Conservation (phyloP, 2,113 vertebrate species). For the Coptodon bakossiorum region DNA sequence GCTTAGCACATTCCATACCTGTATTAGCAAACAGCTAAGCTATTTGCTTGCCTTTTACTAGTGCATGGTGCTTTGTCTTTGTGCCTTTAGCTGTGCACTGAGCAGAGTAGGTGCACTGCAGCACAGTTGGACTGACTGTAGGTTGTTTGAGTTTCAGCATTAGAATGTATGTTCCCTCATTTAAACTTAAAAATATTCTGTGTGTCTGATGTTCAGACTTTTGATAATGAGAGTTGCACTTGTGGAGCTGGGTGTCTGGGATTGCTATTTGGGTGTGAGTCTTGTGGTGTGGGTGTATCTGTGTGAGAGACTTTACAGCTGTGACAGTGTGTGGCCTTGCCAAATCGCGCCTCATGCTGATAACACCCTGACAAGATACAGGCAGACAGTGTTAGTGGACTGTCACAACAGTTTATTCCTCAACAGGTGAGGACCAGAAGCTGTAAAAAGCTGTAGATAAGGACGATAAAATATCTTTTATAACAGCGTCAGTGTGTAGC, state of each 20-base stretch:
- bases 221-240: neutral
- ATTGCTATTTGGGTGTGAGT: neutral
- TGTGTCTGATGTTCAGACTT: neutral
- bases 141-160: neutral
- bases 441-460: neutral
- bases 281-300: neutral
- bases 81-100: neutral
- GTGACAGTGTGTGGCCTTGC: conserved; percentile 64
- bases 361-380: conserved; percentile 65
- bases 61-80: neutral
- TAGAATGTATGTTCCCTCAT: neutral
- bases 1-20: conserved; percentile 91
- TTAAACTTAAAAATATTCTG: neutral
- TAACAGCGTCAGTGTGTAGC: neutral
- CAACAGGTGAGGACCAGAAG: conserved; percentile 11
- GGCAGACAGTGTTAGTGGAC: conserved; percentile 29
- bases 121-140: neutral
- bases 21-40: conserved; percentile 81
- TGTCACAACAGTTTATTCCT: conserved; percentile 24
- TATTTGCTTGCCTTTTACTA: conserved; percentile 63
- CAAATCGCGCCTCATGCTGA: conserved; percentile 53
- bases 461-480: neutral
- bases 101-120: neutral
- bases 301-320: conserved; percentile 66
- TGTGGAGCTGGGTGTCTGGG: neutral